These are phyloP conservation scores for Prionace glauca DNA, from an alignment of 2,797 vertebrate species.

Conservation along the genomic window DNA sequence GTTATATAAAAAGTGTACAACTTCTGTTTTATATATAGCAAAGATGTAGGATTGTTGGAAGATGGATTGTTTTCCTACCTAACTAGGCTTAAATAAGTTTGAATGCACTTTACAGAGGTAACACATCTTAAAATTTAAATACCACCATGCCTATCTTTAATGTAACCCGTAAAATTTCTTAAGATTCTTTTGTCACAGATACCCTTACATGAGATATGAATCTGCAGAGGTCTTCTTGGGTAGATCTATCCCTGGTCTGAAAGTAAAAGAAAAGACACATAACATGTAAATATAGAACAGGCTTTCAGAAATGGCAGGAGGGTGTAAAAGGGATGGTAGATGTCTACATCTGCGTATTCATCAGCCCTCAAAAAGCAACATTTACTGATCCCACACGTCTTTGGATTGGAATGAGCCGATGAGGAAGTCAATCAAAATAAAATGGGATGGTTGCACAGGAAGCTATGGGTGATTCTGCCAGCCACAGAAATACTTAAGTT, in stretches of 20 bases:
- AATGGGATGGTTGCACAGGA: background rate
- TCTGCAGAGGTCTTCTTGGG: background rate
- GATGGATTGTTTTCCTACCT: background rate
- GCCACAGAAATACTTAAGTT: background rate
- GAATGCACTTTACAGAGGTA: background rate
- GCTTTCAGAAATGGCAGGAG: background rate
- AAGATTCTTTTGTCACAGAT: background rate
- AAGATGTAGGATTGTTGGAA: background rate
- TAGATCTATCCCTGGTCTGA: slow-evolving; percentile 9
- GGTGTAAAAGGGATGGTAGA: background rate
- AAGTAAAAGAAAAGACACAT: slow-evolving; percentile 1
- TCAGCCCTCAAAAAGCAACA: background rate
- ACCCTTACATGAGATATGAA: slow-evolving; percentile 8
- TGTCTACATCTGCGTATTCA: background rate
- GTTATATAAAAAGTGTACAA: background rate
- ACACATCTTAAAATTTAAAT: background rate
- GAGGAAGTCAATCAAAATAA: background rate
- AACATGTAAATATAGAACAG: slow-evolving; percentile 8
- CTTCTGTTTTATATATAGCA: background rate
- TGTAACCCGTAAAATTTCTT: background rate
- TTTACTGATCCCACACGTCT: background rate
- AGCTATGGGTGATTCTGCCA: background rate
- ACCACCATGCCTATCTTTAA: background rate
- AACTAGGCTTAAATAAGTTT: background rate
- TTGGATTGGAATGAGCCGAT: background rate